Percentiles rank a stretch among this genome's conserved stretches.
Conservation (phyloP, 2,888 invertebrate species). For the Andrena marginata region DNA sequence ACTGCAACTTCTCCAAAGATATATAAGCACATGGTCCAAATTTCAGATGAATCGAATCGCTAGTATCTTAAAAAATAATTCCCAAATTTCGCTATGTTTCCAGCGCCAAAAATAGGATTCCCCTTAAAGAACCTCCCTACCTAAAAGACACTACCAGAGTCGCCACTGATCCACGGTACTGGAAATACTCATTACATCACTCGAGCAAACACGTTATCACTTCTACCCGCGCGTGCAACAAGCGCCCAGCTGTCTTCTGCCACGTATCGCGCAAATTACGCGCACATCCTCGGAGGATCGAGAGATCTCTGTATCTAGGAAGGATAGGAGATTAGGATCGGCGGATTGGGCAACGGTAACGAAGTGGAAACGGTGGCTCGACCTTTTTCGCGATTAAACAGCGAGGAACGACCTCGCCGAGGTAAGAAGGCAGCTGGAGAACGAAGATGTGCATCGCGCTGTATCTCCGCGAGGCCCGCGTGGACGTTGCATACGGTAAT, state of each 20-base stretch:
- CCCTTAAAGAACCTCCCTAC: too few species aligned
- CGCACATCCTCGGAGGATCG: constrained; percentile 11
- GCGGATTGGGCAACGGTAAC: constrained; percentile 34
- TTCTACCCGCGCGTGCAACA: too few species aligned
- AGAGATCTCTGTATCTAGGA: constrained; percentile 21
- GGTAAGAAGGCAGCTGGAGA: not conserved
- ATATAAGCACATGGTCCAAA: too few species aligned
- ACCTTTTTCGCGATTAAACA: constrained; percentile 51
- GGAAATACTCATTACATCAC: too few species aligned
- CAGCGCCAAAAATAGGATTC: too few species aligned
- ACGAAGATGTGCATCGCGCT: constrained; percentile 57
- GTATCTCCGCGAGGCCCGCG: constrained; percentile 35
- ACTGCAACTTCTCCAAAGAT: too few species aligned
- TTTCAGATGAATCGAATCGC: too few species aligned
- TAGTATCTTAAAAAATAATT: too few species aligned
- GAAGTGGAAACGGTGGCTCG: constrained; percentile 27
- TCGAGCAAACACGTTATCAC: too few species aligned
- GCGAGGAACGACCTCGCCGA: constrained; percentile 52
- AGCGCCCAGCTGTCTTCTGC: not conserved
- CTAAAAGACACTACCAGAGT: too few species aligned
- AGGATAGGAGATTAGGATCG: constrained; percentile 44
- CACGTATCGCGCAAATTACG: constrained; percentile 9
- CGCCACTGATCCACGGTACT: too few species aligned
- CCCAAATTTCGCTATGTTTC: too few species aligned
- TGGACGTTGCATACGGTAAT: constrained; percentile 41